Percentiles rank a stretch among this genome's conserved stretches.
These are phyloP conservation scores for Pelmatolapia mariae DNA, from an alignment of 2,113 vertebrate species.

Conservation along the genomic window DNA sequence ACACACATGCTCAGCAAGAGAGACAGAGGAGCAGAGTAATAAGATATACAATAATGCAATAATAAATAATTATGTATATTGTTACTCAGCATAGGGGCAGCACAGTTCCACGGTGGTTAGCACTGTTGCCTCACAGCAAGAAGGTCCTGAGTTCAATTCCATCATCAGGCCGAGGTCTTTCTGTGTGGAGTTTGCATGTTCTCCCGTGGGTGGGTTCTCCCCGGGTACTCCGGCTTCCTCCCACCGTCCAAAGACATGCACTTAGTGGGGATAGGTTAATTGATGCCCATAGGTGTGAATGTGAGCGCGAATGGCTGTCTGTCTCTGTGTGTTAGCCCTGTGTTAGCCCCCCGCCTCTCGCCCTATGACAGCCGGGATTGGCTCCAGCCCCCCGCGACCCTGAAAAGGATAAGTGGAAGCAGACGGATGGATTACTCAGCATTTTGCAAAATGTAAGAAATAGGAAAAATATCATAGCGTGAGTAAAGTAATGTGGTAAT, in stretches of 20 bases:
- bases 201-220: not conserved
- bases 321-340: not conserved
- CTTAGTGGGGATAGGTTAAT: accelerated
- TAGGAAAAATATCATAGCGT: not conserved
- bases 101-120: not conserved
- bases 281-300: not conserved
- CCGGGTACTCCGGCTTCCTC: not conserved
- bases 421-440: not conserved
- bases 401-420: not conserved
- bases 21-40: not conserved
- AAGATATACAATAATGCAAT: not conserved
- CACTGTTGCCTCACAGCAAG: not conserved
- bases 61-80: not conserved
- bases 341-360: not conserved
- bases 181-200: too few relatives aligned
- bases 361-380: not conserved
- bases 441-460: not conserved
- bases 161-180: not conserved
- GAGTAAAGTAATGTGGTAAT: not conserved
- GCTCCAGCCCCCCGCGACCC: not conserved
- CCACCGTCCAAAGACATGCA: not conserved
- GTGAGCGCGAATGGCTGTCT: not conserved
- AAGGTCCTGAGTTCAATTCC: not conserved
- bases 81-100: not conserved
- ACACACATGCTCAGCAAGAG: too few relatives aligned